phyloP scores from a whole-genome alignment of 2,113 vertebrate species.

The Xiphorhynchus elegans region DNA sequence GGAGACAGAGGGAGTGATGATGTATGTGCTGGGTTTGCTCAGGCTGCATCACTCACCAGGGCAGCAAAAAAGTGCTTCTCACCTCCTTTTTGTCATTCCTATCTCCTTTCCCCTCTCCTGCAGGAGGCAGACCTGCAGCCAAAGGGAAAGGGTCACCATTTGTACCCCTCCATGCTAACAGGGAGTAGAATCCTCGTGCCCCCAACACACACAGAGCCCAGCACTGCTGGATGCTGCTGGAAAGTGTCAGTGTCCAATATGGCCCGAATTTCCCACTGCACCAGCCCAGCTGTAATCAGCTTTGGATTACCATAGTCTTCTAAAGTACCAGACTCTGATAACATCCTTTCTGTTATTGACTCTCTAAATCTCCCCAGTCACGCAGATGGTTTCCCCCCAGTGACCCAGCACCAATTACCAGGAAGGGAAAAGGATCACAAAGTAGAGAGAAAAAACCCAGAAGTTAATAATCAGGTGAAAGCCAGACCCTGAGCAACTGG shows the following conservation, averaged over 20 bases:
- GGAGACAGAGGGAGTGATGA: background rate
- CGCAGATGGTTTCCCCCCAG: background rate
- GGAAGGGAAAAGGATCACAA: background rate
- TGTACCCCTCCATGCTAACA: background rate
- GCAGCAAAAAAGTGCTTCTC: background rate
- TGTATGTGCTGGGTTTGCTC: background rate
- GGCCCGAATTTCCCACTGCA: background rate
- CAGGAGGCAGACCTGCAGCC: background rate
- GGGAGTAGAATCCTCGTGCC: fast-evolving
- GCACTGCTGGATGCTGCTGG: background rate
- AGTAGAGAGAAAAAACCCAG: background rate
- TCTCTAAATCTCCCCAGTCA: conserved; percentile 6
- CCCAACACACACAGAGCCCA: fast-evolving
- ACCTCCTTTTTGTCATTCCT: background rate
- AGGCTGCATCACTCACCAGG: background rate
- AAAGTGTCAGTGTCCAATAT: background rate
- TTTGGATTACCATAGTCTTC: conserved; percentile 30
- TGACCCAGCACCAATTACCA: background rate
- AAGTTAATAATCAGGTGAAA: background rate
- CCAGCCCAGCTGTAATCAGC: conserved; percentile 23
- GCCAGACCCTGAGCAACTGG: background rate
- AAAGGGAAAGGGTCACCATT: background rate
- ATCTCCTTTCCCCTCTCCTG: no score
- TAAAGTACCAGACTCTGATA: background rate
- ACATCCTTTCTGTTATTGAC: background rate